Base-by-base conservation (phyloP, 2,888 invertebrate species). In the Drosophila subsilvestris region DNA sequence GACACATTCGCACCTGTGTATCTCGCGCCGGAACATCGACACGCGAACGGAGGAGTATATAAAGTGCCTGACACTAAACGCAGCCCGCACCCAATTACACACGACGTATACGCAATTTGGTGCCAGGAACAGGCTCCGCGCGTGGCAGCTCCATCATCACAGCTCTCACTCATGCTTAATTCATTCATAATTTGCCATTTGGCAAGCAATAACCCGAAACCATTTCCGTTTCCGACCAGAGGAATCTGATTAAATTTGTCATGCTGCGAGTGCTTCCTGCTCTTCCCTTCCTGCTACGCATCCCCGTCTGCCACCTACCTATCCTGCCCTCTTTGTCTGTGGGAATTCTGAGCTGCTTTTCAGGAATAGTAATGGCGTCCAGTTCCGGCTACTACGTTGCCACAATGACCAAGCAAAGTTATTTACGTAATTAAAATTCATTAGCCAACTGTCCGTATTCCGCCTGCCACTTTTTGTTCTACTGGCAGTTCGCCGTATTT, bases 381-480 rank as follows among this genome's bases (percentile, higher is more conserved):
- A 32, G 32, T 12, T 32, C 32, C n/a, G 22, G 25, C 22, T 53
- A 27, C 37, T 29, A 5, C 47, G n/a, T 14, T n/a, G 20, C 44
- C 42, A 25, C 56, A 70, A 51, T 58, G 75, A 43, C 53, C 62
- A 55, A 67, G 70, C 25, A 29, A 75, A 81, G 55, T 76, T 75
- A 69, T 75, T 77, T 70, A 69, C 66, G 60, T 73, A 81, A 82
- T 87, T 82, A 77, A 85, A 87, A 85, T 85, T 85, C 88, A 85
- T 70, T 73, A 74, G 74, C 54, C 22, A 43, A 8, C 42, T 1
- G 45, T 55, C 20, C 10, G 50, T 9, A 42, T 47, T 48, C 48
- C 25, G 25, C 14, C 14, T n/a, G n/a, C n/a, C n/a, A n/a, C n/a
- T n/a, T n/a, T n/a, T 22, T 42, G 14, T 7, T 25, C 48, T 17